Evolutionary conservation across 2,888 invertebrate species (phyloP).

Genomic region (Apamea anceps): DNA sequence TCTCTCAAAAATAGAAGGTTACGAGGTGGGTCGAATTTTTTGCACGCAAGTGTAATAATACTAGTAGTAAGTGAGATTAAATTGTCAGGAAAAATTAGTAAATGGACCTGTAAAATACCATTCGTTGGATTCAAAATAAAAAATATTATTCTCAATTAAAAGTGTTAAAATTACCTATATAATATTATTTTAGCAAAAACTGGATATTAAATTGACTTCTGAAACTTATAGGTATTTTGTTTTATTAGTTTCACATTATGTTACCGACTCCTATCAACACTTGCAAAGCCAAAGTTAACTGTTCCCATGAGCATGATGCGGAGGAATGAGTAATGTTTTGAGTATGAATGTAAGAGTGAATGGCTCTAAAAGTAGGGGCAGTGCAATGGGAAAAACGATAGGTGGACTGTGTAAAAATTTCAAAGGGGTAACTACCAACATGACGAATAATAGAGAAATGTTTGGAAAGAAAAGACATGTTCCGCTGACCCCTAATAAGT

Average conservation of each 20-base stretch:
- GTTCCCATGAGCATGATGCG: neutral
- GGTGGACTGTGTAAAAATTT: neutral
- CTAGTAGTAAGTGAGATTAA: neutral
- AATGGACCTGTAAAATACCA: neutral
- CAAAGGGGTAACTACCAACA: no score
- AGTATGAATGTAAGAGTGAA: no score
- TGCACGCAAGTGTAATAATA: neutral
- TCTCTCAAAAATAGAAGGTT: neutral
- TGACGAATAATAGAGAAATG: neutral
- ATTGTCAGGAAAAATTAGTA: neutral
- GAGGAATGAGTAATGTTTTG: no score
- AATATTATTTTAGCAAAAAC: neutral
- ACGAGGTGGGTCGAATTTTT: neutral
- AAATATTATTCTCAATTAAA: neutral
- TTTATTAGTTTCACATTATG: neutral
- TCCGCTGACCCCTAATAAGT: neutral
- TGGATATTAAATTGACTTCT: conserved; percentile 9
- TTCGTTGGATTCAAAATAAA: neutral
- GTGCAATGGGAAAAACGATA: no score
- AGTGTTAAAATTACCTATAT: neutral
- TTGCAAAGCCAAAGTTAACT: no score
- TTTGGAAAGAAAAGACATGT: no score
- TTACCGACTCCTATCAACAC: neutral
- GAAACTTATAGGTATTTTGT: neutral
- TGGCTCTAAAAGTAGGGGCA: no score